Base-by-base conservation (phyloP, 1,140 invertebrate species). In the Oncopodura yosiiana region DNA sequence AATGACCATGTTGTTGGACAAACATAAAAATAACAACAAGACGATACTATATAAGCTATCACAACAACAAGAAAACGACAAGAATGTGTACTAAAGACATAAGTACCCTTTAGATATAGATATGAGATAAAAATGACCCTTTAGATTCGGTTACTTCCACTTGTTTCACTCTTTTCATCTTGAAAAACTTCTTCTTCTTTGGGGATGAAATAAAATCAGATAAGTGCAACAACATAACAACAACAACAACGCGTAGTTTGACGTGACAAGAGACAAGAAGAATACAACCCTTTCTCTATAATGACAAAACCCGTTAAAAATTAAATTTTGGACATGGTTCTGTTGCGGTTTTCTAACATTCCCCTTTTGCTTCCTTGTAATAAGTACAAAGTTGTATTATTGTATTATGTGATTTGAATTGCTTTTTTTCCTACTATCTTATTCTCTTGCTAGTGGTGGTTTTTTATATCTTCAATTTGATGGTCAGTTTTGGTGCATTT, bases 291-390 rank as follows among this genome's bases (percentile, higher is more conserved):
- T 50, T 56, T 56, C 36, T 21, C 21, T 32, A 29, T 32, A 24
- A 21, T 5, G 36, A 45, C 38, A 50, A 37, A n/a, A n/a, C 46
- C 54, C 54, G 54, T 56, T 56, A 56, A 49, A 56, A 56, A 56
- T 56, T 56, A 50, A 56, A 56, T 56, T 56, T 56, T 56, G 23
- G 54, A 50, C 39, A 49, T 56, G 54, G 54, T 50, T 45, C 34
- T 39, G 53, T 44, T 55, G 41, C 49, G n/a, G 23, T 45, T 49
- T 34, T 48, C 30, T n/a, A 11, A 29, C 16, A 16, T 9, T 2
- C 27, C 34, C 11, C n/a, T 21, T 3, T 36, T 36, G 12, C 29
- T 12, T 44, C 8, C 23, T 23, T n/a, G n/a, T n/a, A n/a, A n/a
- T n/a, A n/a, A n/a, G n/a, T n/a, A n/a, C n/a, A n/a, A n/a, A n/a